Evolutionary conservation across 2,797 vertebrate genomes (phyloP), one percentile per base, ranked within the genome.

Genomic region (Manis javanica): DNA sequence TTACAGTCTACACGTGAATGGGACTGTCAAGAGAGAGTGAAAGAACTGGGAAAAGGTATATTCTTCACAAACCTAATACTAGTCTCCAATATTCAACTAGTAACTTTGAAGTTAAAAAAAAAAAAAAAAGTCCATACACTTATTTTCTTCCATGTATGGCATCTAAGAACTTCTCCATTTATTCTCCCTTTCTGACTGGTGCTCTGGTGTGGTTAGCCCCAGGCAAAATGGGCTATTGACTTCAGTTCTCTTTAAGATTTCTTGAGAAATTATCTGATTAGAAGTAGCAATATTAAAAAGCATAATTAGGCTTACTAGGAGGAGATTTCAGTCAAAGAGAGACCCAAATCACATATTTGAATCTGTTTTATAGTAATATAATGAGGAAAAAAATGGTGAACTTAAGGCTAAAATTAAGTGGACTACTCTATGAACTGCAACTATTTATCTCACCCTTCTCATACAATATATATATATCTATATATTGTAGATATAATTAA

Each of bases 341-440:
- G 11, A 57, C 16, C 2, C 51, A 83, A 81, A 68, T 91, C 71
- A 90, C 49, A 90, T 85, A 95, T 46, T 12, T 96, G 42, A 91
- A 63, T 94, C 39, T 88, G n/a, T 92, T 96, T 95, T 82, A 94
- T 92, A 95, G 49, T 89, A 74, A 90, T 55, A 29, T 94, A 92
- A 79, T 90, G 53, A 93, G 81, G 29, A 42, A 72, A 34, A n/a
- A 64, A 81, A 91, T 74, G 15, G 51, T 64, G 7, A 86, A 94
- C 87, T 84, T 96, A 93, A 81, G 42, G 2, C 64, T 74, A 94
- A 96, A 96, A 93, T 95, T 90, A 94, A 88, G 37, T 75, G 59
- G 9, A 82, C 46, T 8, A 72, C 69, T 88, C 39, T 74, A 14
- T 93, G 81, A 96, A 77, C 34, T 85, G 96, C 53, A 87, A 71